Percentiles rank a stretch among this genome's conserved stretches.
Evolutionary conservation across 2,888 invertebrate species (phyloP).

Genomic region (Epirrita christyi): DNA sequence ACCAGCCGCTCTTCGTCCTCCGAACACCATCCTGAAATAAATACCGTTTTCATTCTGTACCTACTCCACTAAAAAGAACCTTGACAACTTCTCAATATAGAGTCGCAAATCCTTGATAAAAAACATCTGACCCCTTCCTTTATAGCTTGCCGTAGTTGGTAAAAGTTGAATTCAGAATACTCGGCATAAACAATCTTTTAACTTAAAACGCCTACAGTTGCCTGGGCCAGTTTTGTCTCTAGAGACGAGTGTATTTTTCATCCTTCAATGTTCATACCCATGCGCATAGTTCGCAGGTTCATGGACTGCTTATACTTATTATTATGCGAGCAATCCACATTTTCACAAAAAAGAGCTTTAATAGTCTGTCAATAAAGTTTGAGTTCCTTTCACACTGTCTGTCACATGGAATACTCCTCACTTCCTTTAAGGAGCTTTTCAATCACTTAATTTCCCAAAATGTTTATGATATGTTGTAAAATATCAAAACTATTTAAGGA

Average conservation of each 20-base stretch:
- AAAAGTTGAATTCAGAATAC: no score
- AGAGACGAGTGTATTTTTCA: not conserved
- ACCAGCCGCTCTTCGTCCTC: constrained; percentile 98
- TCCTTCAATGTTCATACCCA: not conserved
- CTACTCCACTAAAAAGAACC: not conserved
- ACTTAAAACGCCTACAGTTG: no score
- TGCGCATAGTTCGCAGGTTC: not conserved
- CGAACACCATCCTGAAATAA: constrained; percentile 89
- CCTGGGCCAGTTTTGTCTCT: no score
- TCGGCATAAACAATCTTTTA: no score
- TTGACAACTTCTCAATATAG: not conserved
- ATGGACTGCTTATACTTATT: not conserved
- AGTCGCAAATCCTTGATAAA: not conserved
- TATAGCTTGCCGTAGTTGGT: no score
- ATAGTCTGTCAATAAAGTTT: constrained; percentile 3
- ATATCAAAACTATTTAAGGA: not conserved
- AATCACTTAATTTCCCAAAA: not conserved
- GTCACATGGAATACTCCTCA: not conserved
- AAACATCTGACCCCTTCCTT: not conserved
- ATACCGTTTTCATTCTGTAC: constrained; percentile 10
- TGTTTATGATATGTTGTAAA: not conserved
- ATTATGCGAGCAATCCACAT: not conserved
- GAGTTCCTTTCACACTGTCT: not conserved
- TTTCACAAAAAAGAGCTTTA: constrained; percentile 1
- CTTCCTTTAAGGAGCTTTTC: not conserved